Base-by-base conservation (phyloP, 2,797 vertebrate species). In the Melanotaenia maccullochi region DNA sequence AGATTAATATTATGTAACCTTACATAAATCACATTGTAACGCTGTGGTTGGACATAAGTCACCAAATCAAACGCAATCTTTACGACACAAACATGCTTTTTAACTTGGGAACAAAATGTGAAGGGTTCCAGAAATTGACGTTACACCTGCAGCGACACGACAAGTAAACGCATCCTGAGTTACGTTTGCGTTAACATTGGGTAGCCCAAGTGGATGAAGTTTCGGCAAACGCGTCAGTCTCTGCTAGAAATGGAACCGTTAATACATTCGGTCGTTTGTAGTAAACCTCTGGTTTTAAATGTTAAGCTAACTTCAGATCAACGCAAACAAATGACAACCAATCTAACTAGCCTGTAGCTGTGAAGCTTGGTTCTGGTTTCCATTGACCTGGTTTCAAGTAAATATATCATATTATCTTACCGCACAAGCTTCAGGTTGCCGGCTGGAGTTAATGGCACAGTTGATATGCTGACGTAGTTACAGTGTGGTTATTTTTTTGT, bases 381-480 rank as follows among this genome's bases (percentile, higher is more conserved):
- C 3, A 16, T n/a, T 60, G 3, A 36, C 44, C 18, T 35, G 49
- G 59, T 0, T 47, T 14, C 3, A 22, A 2, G 7, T 63, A 81
- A 36, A 77, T 56, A 70, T 1, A 52, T n/a, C 8, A 24, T 25
- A 60, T 72, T 9, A 58, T 79, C 88, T 87, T 73, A 91, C 86
- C 89, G 73, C 49, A 1, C 20, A 25, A 73, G 63, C n/a, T 68
- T 49, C 77, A 49, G 60, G 68, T 60, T 58, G 68, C 76, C 56
- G 60, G 63, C 32, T 61, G 71, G 20, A 60, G 76, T 69, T 30
- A 72, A 65, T 52, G 1, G 60, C 51, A 40, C 38, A 47, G 66
- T 22, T 16, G 9, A 49, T 38, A 13, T n/a, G 52, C 33, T 18
- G 42, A 42, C 22, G 22, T 4, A 25, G 56, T 56, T 33, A 20